Percentiles rank a stretch among this genome's conserved stretches.
Evolutionary conservation across 2,113 vertebrate species (phyloP).

Genomic region (Bolborhynchus lineola): DNA sequence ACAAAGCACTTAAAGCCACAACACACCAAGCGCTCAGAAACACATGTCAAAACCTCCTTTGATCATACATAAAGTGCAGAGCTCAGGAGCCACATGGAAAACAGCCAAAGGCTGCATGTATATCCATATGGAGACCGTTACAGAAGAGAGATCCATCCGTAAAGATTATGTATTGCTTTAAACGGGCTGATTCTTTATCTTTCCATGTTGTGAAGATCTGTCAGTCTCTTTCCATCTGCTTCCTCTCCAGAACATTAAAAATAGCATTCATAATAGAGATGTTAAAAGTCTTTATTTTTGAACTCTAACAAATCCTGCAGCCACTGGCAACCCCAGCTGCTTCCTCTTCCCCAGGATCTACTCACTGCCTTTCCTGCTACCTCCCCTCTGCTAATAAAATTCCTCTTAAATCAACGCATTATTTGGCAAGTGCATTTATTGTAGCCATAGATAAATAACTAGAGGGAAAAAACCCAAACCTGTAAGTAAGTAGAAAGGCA

Average conservation of each 20-base stretch:
- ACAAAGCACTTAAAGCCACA: background rate
- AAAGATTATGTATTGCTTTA: background rate
- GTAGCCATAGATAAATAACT: background rate
- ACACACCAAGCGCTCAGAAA: background rate
- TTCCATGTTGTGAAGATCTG: background rate
- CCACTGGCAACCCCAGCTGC: background rate
- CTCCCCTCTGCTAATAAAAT: background rate
- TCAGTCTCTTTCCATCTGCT: background rate
- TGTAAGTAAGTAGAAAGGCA: background rate
- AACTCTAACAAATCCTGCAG: background rate
- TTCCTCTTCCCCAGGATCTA: background rate
- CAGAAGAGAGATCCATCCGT: background rate
- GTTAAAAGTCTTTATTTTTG: background rate
- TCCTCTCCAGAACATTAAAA: conserved; percentile 29
- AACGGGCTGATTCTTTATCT: background rate
- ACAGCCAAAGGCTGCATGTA: background rate
- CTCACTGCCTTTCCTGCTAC: conserved; percentile 22
- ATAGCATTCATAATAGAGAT: background rate
- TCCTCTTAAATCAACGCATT: background rate
- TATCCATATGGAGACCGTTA: background rate
- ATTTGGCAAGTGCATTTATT: background rate
- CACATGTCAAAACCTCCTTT: background rate
- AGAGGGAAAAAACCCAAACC: rapidly evolving
- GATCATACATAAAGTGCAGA: rapidly evolving
- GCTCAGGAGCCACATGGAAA: background rate